phyloP scores from a whole-genome alignment of 2,888 invertebrate genomes.

The Pristionchus exspectatus region DNA sequence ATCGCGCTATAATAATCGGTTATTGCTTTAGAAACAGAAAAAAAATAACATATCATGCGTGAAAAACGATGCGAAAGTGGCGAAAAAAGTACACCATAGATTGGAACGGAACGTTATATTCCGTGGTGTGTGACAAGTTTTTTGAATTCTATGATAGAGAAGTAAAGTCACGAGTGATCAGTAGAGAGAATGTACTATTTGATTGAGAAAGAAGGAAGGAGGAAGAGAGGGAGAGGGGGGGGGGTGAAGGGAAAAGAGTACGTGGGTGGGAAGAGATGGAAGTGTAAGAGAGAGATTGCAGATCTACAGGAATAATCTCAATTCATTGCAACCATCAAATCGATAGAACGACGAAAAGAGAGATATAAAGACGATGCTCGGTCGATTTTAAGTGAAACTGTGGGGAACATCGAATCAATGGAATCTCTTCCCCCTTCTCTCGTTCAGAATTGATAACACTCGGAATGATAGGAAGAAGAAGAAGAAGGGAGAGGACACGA shows the following conservation, averaged over 20 bases:
- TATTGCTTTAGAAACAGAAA: too few species aligned
- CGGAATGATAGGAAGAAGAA: slow-evolving; percentile 34
- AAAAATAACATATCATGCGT: too few species aligned
- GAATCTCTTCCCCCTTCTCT: slow-evolving; percentile 21
- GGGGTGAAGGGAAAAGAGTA: neutral
- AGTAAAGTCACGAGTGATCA: neutral
- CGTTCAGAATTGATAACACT: slow-evolving; percentile 46
- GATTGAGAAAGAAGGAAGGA: slow-evolving; percentile 15
- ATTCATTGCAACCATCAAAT: neutral
- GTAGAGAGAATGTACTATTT: neutral
- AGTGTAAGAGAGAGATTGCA: neutral
- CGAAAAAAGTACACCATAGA: too few species aligned
- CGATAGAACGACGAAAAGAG: neutral
- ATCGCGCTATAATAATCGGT: too few species aligned
- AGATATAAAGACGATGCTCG: neutral
- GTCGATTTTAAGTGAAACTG: neutral
- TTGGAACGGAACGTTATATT: too few species aligned
- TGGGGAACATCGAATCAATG: slow-evolving; percentile 13
- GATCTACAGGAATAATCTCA: slow-evolving; percentile 9
- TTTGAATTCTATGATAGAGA: too few species aligned
- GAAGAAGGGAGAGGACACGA: neutral
- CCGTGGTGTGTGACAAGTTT: too few species aligned
- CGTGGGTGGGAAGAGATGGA: neutral
- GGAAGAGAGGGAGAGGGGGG: neutral
- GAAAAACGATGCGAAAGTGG: too few species aligned